These are phyloP conservation scores for Pseudochirops corinnae DNA, from an alignment of 2,797 vertebrate genomes.

Conservation along the genomic window DNA sequence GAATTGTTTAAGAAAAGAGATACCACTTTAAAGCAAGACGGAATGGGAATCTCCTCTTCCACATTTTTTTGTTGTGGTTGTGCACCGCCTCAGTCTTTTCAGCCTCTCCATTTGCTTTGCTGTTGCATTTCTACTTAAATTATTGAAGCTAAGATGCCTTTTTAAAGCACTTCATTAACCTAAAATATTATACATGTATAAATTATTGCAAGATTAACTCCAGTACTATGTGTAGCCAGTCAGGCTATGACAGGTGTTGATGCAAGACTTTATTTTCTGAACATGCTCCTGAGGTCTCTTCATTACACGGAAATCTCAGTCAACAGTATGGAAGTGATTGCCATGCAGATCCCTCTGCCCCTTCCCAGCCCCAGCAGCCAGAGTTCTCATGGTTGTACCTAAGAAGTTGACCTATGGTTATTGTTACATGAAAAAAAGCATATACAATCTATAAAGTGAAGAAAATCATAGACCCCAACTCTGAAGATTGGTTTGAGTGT, in stretches of 20 bases:
- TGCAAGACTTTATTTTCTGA: neutral
- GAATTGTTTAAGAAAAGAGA: neutral
- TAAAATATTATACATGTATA: neutral
- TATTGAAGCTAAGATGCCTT: neutral
- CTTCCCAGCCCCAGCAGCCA: neutral
- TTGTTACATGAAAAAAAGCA: neutral
- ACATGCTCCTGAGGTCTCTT: neutral
- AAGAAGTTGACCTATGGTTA: neutral
- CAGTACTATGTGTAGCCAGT: neutral
- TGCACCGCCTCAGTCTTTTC: neutral
- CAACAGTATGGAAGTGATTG: neutral
- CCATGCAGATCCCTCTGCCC: neutral
- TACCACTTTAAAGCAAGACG: neutral
- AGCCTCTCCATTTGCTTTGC: rapidly evolving
- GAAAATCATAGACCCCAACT: neutral
- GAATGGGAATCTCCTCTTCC: neutral
- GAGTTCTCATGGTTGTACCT: neutral
- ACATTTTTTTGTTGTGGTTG: neutral
- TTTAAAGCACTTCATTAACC: neutral
- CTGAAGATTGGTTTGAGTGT: neutral
- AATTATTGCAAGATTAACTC: neutral
- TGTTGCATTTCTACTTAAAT: neutral
- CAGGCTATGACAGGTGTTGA: neutral
- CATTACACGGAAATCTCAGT: neutral
- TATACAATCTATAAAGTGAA: neutral